Conservation (phyloP, 2,888 invertebrate species). For the Emmelina monodactyla region DNA sequence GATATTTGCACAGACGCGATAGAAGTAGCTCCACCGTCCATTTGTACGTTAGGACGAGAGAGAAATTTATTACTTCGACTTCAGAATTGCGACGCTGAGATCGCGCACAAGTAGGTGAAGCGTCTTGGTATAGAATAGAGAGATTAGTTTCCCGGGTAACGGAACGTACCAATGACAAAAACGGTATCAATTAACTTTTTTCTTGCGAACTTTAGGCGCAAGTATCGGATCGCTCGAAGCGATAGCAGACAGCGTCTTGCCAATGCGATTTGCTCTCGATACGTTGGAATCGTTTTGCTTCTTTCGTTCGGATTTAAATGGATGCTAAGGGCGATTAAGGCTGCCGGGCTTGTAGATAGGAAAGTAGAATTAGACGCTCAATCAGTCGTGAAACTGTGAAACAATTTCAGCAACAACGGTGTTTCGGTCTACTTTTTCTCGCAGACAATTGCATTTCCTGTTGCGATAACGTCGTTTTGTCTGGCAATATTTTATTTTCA, state of each 20-base stretch:
- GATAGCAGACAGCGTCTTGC: conserved; percentile 53
- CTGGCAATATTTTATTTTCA: too few relatives aligned
- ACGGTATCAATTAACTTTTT: conserved; percentile 58
- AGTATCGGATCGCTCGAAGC: conserved; percentile 48
- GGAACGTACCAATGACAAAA: conserved; percentile 46
- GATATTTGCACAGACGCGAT: conserved; percentile 25
- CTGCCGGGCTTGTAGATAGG: conserved; percentile 32
- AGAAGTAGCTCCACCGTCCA: neutral
- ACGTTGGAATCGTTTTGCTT: conserved; percentile 56
- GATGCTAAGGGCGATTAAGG: conserved; percentile 54
- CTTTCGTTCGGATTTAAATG: conserved; percentile 59
- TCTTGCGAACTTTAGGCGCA: conserved; percentile 39
- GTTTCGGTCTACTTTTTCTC: neutral
- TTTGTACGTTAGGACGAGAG: neutral
- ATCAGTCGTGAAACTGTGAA: conserved; percentile 17
- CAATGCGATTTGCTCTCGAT: conserved; percentile 57
- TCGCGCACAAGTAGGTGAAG: conserved; percentile 28
- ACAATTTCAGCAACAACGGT: conserved; percentile 7
- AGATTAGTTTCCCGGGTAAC: conserved; percentile 44
- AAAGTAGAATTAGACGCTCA: conserved; percentile 37
- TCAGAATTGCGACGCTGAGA: conserved; percentile 24
- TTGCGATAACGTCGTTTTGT: too few relatives aligned
- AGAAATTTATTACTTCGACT: conserved; percentile 8
- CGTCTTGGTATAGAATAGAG: conserved; percentile 29
- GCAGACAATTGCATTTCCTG: too few relatives aligned